Percentiles rank a stretch among this genome's conserved stretches.
Evolutionary conservation across 2,113 vertebrate genomes (phyloP).

Genomic region (Taxidea taxus): DNA sequence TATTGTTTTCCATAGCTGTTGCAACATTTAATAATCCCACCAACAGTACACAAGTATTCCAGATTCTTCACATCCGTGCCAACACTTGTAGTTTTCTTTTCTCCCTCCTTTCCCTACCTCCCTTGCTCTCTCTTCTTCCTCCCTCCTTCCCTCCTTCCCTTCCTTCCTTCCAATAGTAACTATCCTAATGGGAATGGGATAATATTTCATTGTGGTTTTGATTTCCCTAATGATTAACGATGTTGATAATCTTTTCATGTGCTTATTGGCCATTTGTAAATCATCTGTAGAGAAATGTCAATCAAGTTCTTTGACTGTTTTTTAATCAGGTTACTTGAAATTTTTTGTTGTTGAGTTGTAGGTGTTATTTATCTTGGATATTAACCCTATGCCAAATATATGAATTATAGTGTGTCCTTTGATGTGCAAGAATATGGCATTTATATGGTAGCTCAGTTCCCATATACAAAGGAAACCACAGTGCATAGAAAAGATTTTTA

Average conservation of each 20-base stretch:
- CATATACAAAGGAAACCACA: background rate
- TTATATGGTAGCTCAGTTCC: background rate
- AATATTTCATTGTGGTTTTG: background rate
- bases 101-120: background rate
- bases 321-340: background rate
- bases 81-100: background rate
- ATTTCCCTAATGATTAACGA: background rate
- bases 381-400: background rate
- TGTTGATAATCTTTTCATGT: background rate
- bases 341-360: background rate
- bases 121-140: background rate
- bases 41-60: background rate
- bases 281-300: background rate
- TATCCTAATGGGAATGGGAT: background rate
- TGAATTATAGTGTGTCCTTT: background rate
- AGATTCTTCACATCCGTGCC: background rate
- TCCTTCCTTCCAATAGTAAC: background rate
- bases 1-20: background rate
- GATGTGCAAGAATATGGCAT: background rate
- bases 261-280: background rate
- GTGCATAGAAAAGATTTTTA: background rate
- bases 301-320: background rate
- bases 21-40: background rate
- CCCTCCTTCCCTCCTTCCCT: background rate
- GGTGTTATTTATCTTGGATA: background rate